Conservation (phyloP, 2,113 vertebrate species). For the Saguinus imperator region DNA sequence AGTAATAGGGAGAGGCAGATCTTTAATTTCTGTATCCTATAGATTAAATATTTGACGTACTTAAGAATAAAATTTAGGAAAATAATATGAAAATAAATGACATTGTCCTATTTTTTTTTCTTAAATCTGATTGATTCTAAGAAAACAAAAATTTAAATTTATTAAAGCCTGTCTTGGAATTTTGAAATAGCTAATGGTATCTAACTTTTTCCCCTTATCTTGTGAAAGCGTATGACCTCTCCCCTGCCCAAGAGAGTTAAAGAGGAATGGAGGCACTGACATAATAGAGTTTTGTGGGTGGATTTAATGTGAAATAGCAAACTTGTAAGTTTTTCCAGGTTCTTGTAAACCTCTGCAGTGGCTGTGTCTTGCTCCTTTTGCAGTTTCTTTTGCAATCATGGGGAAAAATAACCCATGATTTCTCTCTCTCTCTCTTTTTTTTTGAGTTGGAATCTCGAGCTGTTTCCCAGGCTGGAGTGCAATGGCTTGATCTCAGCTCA, state of each 20-base stretch:
- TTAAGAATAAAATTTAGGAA: not conserved
- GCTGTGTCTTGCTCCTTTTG: not conserved
- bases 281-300: not conserved
- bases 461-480: no score
- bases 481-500: no score
- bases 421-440: no score
- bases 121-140: not conserved
- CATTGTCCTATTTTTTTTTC: not conserved
- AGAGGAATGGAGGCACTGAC: not conserved
- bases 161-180: not conserved
- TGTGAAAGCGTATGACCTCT: not conserved
- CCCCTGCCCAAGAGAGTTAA: not conserved
- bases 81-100: not conserved
- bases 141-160: not conserved
- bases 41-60: not conserved
- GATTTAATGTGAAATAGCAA: not conserved
- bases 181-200: not conserved
- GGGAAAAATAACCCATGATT: not conserved
- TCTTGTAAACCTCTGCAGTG: not conserved
- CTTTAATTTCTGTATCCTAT: not conserved
- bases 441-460: no score
- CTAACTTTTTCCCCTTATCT: not conserved
- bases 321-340: not conserved
- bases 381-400: not conserved
- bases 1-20: not conserved